phyloP scores from a whole-genome alignment of 2,888 invertebrate species.

The Silvanus unidentatus region DNA sequence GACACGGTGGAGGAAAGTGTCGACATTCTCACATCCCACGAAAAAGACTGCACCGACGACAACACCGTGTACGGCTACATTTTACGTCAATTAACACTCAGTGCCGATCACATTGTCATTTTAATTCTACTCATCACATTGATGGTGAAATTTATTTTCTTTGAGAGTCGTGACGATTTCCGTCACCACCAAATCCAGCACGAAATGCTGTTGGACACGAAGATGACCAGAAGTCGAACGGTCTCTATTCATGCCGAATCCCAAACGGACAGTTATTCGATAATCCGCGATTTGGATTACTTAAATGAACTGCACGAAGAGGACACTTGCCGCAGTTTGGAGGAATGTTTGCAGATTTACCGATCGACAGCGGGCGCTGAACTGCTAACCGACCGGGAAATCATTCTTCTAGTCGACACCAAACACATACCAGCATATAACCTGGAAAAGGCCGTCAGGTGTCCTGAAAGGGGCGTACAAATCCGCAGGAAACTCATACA shows the following conservation, averaged over 20 bases:
- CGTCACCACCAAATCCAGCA: slow-evolving; percentile 20
- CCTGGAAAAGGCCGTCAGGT: slow-evolving; percentile 73
- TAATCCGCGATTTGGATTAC: slow-evolving; percentile 6
- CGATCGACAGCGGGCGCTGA: slow-evolving; percentile 61
- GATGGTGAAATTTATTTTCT: slow-evolving; percentile 84
- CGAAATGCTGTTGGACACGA: slow-evolving; percentile 14
- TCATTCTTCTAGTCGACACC: slow-evolving; percentile 70
- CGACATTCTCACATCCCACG: slow-evolving; percentile 14
- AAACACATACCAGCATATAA: slow-evolving; percentile 79
- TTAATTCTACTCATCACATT: slow-evolving; percentile 76
- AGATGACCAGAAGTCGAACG: slow-evolving; percentile 16
- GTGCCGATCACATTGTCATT: slow-evolving; percentile 84
- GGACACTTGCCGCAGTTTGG: slow-evolving; percentile 39
- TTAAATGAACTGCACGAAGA: slow-evolving; percentile 1
- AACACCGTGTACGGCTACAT: slow-evolving; percentile 31
- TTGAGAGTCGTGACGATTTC: slow-evolving; percentile 59
- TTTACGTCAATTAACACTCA: slow-evolving; percentile 51
- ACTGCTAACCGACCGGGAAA: slow-evolving; percentile 73
- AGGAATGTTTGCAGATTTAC: slow-evolving; percentile 67
- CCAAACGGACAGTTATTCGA: slow-evolving; percentile 25
- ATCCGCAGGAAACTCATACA: slow-evolving; percentile 68
- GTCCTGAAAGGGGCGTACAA: slow-evolving; percentile 78
- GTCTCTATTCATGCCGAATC: slow-evolving; percentile 27
- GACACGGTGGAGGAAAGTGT: slow-evolving; percentile 17
- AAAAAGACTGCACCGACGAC: slow-evolving; percentile 25